Evolutionary conservation across 2,888 invertebrate genomes (phyloP), one percentile per base, ranked within the genome.

Genomic region (Leptinotarsa juncta): DNA sequence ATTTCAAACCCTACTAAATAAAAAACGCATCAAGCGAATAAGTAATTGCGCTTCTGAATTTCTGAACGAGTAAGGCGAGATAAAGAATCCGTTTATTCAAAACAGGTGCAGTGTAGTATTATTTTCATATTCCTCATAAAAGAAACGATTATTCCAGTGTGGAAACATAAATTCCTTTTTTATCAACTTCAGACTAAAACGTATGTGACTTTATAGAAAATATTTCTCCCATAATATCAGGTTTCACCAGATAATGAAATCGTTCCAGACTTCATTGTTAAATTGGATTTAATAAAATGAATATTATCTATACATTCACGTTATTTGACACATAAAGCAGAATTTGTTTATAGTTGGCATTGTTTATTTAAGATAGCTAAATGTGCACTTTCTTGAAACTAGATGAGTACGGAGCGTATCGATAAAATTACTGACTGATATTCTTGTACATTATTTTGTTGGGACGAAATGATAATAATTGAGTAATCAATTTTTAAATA

Each of bases 201-300:
- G 76, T 81, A 79, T 80, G 81, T 79, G 80, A 80, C 78, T 81
- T 81, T 79, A 78, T 76, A 77, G 78, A 79, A 79, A 80, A 79
- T 80, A 78, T 77, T 78, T 73, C 78, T 81, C 78, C 74, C 79
- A 79, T 76, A 78, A 76, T 77, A 80, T 80, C 77, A 74, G 70
- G 73, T 80, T 79, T 77, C 78, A 76, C 71, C 65, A 78, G 78
- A 79, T 80, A 80, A 79, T 77, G 73, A 78, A 78, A 72, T 68
- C 67, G 50, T 72, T 71, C 62, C 65, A 67, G 75, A 66, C 75
- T 75, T 75, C 77, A 77, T 77, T 78, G 75, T 75, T 78, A 72
- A 77, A 77, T 74, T 69, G 74, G 75, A 75, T 75, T 75, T 71
- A 77, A 75, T 78, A 78, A 75, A 78, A 78, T 32, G 32, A 72